Percentiles rank a stretch among this genome's conserved stretches.
These are phyloP conservation scores for Leucophora obtusa DNA, from an alignment of 2,888 invertebrate genomes.

Conservation along the genomic window DNA sequence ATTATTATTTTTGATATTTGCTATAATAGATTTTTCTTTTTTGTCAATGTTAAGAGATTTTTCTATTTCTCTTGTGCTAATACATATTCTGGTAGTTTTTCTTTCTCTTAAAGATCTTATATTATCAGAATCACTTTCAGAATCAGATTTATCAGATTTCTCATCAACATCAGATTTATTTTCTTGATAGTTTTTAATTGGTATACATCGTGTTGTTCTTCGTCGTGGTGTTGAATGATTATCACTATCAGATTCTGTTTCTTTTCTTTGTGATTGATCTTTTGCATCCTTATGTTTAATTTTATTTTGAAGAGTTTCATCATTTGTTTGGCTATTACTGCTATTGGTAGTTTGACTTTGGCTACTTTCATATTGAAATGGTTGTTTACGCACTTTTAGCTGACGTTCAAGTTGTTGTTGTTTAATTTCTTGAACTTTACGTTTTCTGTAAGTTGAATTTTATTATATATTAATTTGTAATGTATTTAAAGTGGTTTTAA, in stretches of 20 bases:
- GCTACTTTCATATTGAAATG: constrained; percentile 70
- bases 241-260: neutral
- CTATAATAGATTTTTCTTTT: neutral
- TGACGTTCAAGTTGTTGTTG: constrained; percentile 67
- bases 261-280: neutral
- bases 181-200: neutral
- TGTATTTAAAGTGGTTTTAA: neutral
- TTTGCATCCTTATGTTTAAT: neutral
- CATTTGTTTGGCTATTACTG: constrained; percentile 31
- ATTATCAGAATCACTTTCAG: constrained; percentile 13
- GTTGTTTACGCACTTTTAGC: constrained; percentile 62
- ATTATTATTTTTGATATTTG: neutral
- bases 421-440: constrained; percentile 67
- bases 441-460: constrained; percentile 69
- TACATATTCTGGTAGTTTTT: neutral
- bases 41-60: neutral
- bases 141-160: constrained; percentile 31
- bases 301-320: constrained; percentile 1
- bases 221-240: neutral
- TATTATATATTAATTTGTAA: neutral
- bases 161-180: constrained; percentile 6
- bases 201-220: neutral
- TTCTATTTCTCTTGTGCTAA: neutral
- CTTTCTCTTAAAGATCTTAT: neutral
- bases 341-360: constrained; percentile 70